A percentile compares a stretch with the other conserved stretches of the same genome.
Conservation (phyloP, 2,888 invertebrate genomes). For the Thysanoteuthis rhombus region DNA sequence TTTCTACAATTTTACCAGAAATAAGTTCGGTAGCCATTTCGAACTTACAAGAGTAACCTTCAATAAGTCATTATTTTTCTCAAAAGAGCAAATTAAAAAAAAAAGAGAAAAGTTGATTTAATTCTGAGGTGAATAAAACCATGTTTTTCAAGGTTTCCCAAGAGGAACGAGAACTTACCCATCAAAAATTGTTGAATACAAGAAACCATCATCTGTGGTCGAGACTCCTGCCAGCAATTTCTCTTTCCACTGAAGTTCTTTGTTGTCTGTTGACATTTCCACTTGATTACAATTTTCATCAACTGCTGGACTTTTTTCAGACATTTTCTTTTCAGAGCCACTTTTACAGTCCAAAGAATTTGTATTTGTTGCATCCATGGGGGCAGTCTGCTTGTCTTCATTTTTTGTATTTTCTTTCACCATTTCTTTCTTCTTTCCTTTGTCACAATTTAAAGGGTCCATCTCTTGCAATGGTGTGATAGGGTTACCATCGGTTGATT, state of each 20-base stretch:
- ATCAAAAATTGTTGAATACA: slow-evolving; percentile 52
- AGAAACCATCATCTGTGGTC: slow-evolving; percentile 51
- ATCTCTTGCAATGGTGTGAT: neutral
- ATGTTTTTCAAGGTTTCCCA: too few species aligned
- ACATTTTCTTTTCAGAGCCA: neutral
- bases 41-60: too few species aligned
- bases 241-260: neutral
- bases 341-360: neutral
- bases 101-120: too few species aligned
- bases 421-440: neutral
- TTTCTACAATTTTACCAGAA: too few species aligned
- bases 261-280: neutral
- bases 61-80: too few species aligned
- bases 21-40: too few species aligned
- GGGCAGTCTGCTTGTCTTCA: neutral
- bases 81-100: too few species aligned
- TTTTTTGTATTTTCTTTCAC: neutral
- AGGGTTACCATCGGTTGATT: neutral
- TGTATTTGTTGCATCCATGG: neutral
- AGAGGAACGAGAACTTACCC: slow-evolving; percentile 50
- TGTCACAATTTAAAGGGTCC: slow-evolving; percentile 18
- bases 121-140: too few species aligned
- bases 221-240: neutral
- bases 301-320: neutral
- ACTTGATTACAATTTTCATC: slow-evolving; percentile 22